These are phyloP conservation scores for Leptinotarsa undecemlineata DNA, from an alignment of 1,140 invertebrate genomes.

Conservation along the genomic window DNA sequence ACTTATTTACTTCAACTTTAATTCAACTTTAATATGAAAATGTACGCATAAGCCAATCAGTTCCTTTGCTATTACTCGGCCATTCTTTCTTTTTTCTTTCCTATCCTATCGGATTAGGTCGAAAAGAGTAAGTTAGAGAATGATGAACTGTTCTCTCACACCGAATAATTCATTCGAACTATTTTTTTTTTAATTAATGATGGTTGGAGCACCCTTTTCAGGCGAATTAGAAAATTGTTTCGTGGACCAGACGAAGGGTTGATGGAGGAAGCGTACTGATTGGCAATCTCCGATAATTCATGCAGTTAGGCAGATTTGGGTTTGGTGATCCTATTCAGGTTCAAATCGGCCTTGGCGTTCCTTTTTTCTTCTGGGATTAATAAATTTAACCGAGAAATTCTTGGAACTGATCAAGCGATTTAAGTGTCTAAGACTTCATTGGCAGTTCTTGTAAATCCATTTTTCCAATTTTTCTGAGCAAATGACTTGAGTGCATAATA, in stretches of 20 bases:
- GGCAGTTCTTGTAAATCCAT: too few species aligned
- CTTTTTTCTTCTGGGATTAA: too few species aligned
- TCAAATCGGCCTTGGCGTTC: neutral
- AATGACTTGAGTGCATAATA: too few species aligned
- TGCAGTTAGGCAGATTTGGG: neutral
- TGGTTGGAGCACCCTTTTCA: neutral
- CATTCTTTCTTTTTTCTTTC: neutral
- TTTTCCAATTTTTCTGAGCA: too few species aligned
- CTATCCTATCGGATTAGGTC: neutral
- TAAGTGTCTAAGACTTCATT: too few species aligned
- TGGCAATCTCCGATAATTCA: constrained; percentile 1
- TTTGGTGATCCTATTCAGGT: neutral
- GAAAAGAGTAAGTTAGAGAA: neutral
- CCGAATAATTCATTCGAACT: neutral
- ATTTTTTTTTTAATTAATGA: neutral
- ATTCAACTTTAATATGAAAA: too few species aligned
- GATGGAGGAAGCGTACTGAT: neutral
- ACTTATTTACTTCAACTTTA: too few species aligned
- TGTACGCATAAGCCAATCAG: too few species aligned
- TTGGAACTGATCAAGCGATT: too few species aligned
- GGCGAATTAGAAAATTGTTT: neutral
- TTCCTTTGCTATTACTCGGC: too few species aligned
- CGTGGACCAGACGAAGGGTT: neutral
- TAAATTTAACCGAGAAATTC: too few species aligned
- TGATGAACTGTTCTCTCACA: neutral